phyloP scores from a whole-genome alignment of 1,140 invertebrate species.

The Harpegnathos saltator region DNA sequence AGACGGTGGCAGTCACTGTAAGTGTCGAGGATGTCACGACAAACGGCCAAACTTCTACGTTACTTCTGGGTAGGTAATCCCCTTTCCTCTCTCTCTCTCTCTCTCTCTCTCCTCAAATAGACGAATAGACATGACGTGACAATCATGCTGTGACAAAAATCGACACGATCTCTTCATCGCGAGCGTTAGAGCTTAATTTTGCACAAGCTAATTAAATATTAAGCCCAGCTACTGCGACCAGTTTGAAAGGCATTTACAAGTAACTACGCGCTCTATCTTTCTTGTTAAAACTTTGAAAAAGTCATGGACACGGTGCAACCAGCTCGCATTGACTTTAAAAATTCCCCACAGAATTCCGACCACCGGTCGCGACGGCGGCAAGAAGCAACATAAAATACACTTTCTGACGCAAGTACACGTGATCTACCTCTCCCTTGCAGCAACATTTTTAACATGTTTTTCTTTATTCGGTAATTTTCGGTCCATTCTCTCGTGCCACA shows the following conservation, averaged over 20 bases:
- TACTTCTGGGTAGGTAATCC: slow-evolving; percentile 24
- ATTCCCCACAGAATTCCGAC: not conserved
- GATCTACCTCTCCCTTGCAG: not conserved
- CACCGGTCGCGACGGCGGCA: not conserved
- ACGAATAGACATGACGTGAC: not conserved
- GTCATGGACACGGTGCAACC: not conserved
- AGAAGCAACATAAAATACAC: not conserved
- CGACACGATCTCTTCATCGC: not conserved
- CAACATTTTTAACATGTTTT: not conserved
- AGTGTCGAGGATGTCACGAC: not conserved
- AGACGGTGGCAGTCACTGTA: not conserved
- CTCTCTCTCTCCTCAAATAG: not conserved
- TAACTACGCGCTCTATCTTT: not conserved
- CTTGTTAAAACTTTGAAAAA: slow-evolving; percentile 22
- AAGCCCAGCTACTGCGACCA: too few relatives aligned
- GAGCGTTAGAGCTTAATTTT: too few relatives aligned
- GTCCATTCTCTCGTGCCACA: not conserved
- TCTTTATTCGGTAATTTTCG: not conserved
- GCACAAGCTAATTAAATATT: too few relatives aligned
- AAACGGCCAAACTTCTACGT: not conserved
- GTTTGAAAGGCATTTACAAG: too few relatives aligned
- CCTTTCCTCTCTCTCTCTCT: not conserved
- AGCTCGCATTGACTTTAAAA: not conserved
- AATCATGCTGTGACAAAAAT: not conserved
- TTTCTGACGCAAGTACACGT: not conserved